phyloP scores from a whole-genome alignment of 2,113 vertebrate species.

The Origma solitaria region DNA sequence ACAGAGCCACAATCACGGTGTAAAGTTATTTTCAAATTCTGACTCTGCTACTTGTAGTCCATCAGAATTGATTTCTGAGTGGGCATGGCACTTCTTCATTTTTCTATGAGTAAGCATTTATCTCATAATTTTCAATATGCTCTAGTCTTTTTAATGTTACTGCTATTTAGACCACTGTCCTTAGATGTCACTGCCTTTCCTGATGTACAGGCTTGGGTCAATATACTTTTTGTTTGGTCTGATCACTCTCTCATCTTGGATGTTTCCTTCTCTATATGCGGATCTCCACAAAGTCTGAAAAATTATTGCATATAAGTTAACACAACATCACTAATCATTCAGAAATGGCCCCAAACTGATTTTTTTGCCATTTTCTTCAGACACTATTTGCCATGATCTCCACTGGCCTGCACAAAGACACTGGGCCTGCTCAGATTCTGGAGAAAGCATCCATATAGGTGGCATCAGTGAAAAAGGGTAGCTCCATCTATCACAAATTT shows the following conservation, averaged over 20 bases:
- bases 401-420: neutral
- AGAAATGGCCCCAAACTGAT: neutral
- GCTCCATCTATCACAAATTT: neutral
- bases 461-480: neutral
- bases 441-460: neutral
- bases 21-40: neutral
- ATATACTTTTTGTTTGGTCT: neutral
- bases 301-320: neutral
- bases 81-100: neutral
- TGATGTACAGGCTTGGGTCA: neutral
- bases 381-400: neutral
- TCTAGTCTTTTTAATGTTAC: neutral
- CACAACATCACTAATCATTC: neutral
- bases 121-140: neutral
- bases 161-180: neutral
- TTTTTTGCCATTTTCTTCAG: neutral
- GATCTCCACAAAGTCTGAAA: neutral
- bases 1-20: neutral
- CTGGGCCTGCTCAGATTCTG: neutral
- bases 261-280: neutral
- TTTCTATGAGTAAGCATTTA: neutral
- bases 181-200: neutral
- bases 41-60: neutral
- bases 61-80: neutral
- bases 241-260: neutral